Evolutionary conservation across 2,888 invertebrate species (phyloP), one percentile per base, ranked within the genome.

Genomic region (Dusona sp.): DNA sequence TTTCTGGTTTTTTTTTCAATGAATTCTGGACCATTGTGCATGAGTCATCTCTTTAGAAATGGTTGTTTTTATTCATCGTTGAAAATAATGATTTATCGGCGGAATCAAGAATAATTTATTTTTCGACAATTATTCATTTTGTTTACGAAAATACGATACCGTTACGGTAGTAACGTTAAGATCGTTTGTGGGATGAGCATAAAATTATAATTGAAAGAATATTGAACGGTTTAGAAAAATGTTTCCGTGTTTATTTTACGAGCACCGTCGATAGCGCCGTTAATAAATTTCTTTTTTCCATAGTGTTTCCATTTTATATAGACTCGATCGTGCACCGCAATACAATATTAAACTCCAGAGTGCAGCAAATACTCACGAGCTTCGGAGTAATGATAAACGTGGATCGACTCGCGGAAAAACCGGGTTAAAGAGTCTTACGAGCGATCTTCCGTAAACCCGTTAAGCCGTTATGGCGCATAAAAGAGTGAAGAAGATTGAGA

Each of bases 371-470:
- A 65, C 19, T 73, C 68, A 38, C 36, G 51, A 65, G 77, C 54
- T 73, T 70, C 45, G 29, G 11, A 64, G 25, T 61, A 72, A 84
- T 74, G 80, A 83, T 86, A 83, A 80, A 81, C 36, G 22, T 9
- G 51, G 36, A 64, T 85, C 83, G 85, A 83, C 86, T 80, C 70
- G 68, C 38, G 81, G 87, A 88, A 90, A 74, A 90, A 86, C 85
- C 88, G 87, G 89, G 89, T 89, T 89, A 90, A 86, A 88, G 88
- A 89, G 84, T 72, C 78, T 89, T 85, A 87, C 87, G 88, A 87
- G 87, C 87, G 89, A 90, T 90, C 89, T 88, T 86, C 88, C 87
- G 82, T 87, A 88, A 90, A 88, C 85, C 90, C 89, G 91, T 90
- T 90, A 89, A 85, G 88, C 87, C 89, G 88, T 90, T 90, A 88